Evolutionary conservation across 1,140 invertebrate genomes (phyloP), one percentile per base, ranked within the genome.

Genomic region (Vollenhovia emeryi): DNA sequence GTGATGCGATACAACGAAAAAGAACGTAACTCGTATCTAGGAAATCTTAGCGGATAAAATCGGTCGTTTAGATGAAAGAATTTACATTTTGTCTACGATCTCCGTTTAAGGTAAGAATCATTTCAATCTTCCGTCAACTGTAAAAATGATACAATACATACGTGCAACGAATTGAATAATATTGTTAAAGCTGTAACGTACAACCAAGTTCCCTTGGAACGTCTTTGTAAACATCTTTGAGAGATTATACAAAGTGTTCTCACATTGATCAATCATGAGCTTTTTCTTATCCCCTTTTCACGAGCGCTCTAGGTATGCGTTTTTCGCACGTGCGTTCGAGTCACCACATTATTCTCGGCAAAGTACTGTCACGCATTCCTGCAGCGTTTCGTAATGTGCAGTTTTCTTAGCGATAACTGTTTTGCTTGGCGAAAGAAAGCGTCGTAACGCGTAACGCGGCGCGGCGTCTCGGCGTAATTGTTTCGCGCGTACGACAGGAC

Each of bases 361-460:
- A 84, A 73, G 55, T 82, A 57, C 33, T 24, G 24, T 36, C 71
- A 40, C 55, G 71, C 71, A 76, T 84, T 76, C 45, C 33, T 43
- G 9, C 24, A 40, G 57, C 80, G 15, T 75, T 76, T 76, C 59
- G 78, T 57, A 82, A 82, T 18, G 50, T 66, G n/a, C 24, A 82
- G 36, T 82, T 82, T 57, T 82, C 48, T 52, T 33, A 57, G 40
- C 66, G 36, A 73, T 33, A 71, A 82, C 50, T 57, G 24, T 80
- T 71, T 48, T 13, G 45, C 13, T 15, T 24, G 5, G 24, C 33
- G 21, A 45, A 82, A 71, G 78, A 82, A 82, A 73, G n/a, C 24
- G 40, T 57, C 11, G 66, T 40, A 30, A 45, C 18, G 40, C 57
- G 33, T 71, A 82, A 82, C 11, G 13, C 24, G 30, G 43, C 75